Evolutionary conservation across 2,113 vertebrate species (phyloP).

Genomic region (Sminthopsis crassicaudata): DNA sequence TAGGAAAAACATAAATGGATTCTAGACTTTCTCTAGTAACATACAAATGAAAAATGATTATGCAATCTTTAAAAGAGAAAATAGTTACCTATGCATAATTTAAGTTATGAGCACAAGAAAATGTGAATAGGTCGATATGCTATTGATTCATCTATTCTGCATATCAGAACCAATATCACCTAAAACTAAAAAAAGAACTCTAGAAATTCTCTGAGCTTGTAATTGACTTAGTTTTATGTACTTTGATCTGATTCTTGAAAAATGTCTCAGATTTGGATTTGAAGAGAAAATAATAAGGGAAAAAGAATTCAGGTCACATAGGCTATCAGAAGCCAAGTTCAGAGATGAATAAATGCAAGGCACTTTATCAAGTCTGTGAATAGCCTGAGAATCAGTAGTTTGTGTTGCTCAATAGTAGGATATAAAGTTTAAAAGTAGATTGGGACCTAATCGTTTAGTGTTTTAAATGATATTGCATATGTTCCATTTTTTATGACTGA

Average conservation of each 20-base stretch:
- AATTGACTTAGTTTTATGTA: neutral
- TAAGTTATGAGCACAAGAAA: neutral
- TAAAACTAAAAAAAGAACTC: neutral
- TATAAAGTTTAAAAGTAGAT: neutral
- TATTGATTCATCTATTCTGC: neutral
- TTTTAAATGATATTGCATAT: accelerated
- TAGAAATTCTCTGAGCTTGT: neutral
- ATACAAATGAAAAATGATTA: too few species aligned
- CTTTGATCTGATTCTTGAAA: neutral
- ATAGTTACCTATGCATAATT: neutral
- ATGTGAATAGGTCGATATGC: neutral
- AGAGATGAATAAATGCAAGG: neutral
- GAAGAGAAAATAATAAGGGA: neutral
- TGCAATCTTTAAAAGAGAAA: neutral
- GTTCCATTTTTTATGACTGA: neutral
- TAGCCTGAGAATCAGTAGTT: neutral
- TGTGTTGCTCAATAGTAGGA: accelerated
- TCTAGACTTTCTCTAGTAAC: neutral
- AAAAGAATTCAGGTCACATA: neutral
- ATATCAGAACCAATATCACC: neutral
- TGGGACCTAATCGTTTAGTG: neutral
- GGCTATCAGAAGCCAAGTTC: neutral
- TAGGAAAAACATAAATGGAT: neutral
- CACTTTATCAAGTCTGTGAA: neutral
- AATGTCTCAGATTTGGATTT: neutral